Evolutionary conservation across 2,797 vertebrate species (phyloP).

Genomic region (Gobio occitaniae): DNA sequence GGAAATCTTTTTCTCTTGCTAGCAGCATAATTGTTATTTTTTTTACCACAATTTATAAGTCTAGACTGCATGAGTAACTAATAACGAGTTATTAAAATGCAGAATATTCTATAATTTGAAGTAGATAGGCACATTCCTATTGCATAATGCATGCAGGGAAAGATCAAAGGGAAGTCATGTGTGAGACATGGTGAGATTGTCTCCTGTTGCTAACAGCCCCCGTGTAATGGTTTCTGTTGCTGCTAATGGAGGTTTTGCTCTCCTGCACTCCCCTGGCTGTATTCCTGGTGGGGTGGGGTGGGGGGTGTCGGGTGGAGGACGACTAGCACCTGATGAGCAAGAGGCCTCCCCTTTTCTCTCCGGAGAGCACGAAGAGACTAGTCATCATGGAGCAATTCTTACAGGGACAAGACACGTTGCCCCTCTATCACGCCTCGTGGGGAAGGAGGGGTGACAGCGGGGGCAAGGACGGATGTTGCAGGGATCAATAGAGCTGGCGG

Average conservation of each 20-base stretch:
- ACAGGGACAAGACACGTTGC: constrained; percentile 64
- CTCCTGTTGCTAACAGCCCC: constrained; percentile 55
- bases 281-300: constrained; percentile 51
- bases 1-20: constrained; percentile 27
- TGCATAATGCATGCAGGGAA: constrained; percentile 44
- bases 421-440: constrained; percentile 56
- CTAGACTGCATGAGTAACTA: constrained; percentile 30
- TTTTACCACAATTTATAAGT: constrained; percentile 47
- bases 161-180: constrained; percentile 50
- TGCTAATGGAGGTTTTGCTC: constrained; percentile 61
- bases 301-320: constrained; percentile 21
- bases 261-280: constrained; percentile 48
- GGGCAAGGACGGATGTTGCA: constrained; percentile 69
- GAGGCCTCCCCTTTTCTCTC: not conserved
- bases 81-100: constrained; percentile 44
- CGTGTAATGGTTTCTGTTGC: constrained; percentile 46
- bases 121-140: constrained; percentile 30
- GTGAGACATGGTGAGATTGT: constrained; percentile 47
- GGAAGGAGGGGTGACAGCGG: constrained; percentile 42
- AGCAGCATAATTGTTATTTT: constrained; percentile 33
- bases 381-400: constrained; percentile 63
- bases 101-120: constrained; percentile 45
- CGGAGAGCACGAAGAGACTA: constrained; percentile 56
- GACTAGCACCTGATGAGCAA: constrained; percentile 39
- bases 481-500: constrained; percentile 76